These are phyloP conservation scores for Nymphicus hollandicus DNA, from an alignment of 2,113 vertebrate genomes.

Conservation along the genomic window DNA sequence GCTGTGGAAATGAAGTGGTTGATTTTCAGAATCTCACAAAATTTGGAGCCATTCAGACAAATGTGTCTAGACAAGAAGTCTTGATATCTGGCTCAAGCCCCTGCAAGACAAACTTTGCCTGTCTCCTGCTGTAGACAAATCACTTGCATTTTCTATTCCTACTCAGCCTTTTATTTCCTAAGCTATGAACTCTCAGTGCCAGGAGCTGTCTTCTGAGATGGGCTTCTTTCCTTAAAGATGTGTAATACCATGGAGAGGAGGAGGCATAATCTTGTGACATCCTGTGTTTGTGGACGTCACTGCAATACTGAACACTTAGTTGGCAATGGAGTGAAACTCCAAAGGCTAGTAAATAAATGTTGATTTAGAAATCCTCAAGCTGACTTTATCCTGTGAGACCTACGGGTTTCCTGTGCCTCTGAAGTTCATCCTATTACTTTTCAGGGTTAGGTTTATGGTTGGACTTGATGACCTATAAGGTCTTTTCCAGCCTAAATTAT, in stretches of 20 bases:
- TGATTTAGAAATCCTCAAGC: not conserved
- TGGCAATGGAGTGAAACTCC: not conserved
- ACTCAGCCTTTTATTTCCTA: not conserved
- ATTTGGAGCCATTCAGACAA: not conserved
- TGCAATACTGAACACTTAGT: not conserved
- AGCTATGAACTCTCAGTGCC: not conserved
- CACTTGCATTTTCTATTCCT: not conserved
- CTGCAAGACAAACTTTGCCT: not conserved
- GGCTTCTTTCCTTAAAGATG: not conserved
- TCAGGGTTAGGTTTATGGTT: not conserved
- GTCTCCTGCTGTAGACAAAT: not conserved
- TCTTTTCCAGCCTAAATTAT: not conserved
- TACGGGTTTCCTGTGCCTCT: not conserved
- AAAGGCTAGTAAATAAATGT: not conserved
- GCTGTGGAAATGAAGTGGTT: not conserved
- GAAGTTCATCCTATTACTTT: not conserved
- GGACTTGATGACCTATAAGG: not conserved
- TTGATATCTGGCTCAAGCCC: not conserved
- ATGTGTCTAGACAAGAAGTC: not conserved
- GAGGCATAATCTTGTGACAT: not conserved
- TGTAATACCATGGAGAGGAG: not conserved
- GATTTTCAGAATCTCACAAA: not conserved
- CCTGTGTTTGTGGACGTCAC: not conserved
- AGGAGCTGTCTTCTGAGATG: not conserved
- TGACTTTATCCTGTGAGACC: not conserved